Percentiles rank a stretch among this genome's conserved stretches.
These are phyloP conservation scores for Drosophila ironensis DNA, from an alignment of 1,140 invertebrate species.

Conservation along the genomic window DNA sequence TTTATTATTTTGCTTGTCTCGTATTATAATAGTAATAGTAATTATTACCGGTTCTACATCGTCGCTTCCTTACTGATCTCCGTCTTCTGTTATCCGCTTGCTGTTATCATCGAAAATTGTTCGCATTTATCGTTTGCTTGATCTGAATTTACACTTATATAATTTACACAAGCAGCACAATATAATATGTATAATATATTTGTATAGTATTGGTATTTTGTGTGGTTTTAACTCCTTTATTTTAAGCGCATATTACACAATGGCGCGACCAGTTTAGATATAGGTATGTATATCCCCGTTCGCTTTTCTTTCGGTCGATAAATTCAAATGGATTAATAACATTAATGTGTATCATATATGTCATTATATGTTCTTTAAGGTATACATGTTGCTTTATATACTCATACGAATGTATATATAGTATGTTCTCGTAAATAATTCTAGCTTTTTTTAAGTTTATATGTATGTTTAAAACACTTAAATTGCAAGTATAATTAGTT, in stretches of 20 bases:
- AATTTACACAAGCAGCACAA: slow-evolving; percentile 65
- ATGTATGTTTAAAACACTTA: slow-evolving; percentile 56
- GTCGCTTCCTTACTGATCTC: slow-evolving; percentile 30
- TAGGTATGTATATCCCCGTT: slow-evolving; percentile 24
- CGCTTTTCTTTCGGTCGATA: slow-evolving; percentile 2
- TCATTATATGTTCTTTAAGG: slow-evolving; percentile 31
- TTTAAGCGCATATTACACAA: slow-evolving; percentile 76
- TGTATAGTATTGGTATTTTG: slow-evolving; percentile 21
- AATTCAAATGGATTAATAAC: slow-evolving; percentile 56
- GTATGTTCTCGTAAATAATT: slow-evolving; percentile 50
- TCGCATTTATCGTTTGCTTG: slow-evolving; percentile 28
- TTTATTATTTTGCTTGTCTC: slow-evolving; percentile 60
- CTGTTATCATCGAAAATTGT: slow-evolving; percentile 47
- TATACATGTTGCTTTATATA: slow-evolving; percentile 25
- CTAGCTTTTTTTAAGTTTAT: slow-evolving; percentile 34
- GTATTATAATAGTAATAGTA: slow-evolving; percentile 73
- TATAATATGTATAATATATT: slow-evolving; percentile 26
- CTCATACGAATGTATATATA: slow-evolving; percentile 17
- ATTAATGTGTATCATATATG: slow-evolving; percentile 41
- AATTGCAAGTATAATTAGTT: slow-evolving; percentile 57
- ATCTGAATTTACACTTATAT: slow-evolving; percentile 57
- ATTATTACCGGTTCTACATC: slow-evolving; percentile 68
- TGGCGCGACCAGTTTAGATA: slow-evolving; percentile 63
- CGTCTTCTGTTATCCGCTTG: slow-evolving; percentile 14
- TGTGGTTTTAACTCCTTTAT: slow-evolving; percentile 22